These are phyloP conservation scores for Drosophila nebulosa DNA, from an alignment of 1,140 invertebrate species.

Conservation along the genomic window DNA sequence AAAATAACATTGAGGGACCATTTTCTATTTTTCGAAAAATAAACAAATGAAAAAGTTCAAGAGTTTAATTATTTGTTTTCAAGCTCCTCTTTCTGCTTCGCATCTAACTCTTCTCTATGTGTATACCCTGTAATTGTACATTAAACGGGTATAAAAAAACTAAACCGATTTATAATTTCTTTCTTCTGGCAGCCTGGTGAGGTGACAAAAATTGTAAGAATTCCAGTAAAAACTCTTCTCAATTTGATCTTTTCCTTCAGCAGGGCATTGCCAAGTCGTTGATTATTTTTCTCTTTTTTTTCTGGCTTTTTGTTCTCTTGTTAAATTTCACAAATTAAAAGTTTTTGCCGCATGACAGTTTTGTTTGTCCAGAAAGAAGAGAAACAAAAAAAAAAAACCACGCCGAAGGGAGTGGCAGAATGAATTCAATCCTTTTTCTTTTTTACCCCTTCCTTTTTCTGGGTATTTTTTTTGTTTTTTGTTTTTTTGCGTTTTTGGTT, in stretches of 20 bases:
- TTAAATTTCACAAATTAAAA: constrained; percentile 62
- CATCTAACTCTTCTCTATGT: not conserved
- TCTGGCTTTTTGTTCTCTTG: not conserved
- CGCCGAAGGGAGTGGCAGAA: constrained; percentile 11
- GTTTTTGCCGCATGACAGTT: constrained; percentile 31
- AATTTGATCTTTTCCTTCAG: no score
- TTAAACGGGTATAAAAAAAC: not conserved
- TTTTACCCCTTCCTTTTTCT: not conserved
- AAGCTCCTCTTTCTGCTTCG: not conserved
- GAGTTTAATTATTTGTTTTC: constrained; percentile 53
- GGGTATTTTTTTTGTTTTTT: not conserved
- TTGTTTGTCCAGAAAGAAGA: not conserved
- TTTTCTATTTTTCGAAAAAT: constrained; percentile 25
- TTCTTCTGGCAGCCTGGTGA: no score
- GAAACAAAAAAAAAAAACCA: not conserved
- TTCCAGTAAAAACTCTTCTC: no score
- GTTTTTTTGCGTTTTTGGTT: not conserved
- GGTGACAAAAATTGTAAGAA: no score
- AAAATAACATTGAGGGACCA: constrained; percentile 22
- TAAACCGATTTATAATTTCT: no score
- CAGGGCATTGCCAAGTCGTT: not conserved
- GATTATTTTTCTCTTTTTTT: no score
- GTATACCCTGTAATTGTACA: not conserved
- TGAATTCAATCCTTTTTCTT: constrained; percentile 29
- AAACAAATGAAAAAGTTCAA: constrained; percentile 15